phyloP scores from a whole-genome alignment of 2,797 vertebrate species.

The Sylvia borin region DNA sequence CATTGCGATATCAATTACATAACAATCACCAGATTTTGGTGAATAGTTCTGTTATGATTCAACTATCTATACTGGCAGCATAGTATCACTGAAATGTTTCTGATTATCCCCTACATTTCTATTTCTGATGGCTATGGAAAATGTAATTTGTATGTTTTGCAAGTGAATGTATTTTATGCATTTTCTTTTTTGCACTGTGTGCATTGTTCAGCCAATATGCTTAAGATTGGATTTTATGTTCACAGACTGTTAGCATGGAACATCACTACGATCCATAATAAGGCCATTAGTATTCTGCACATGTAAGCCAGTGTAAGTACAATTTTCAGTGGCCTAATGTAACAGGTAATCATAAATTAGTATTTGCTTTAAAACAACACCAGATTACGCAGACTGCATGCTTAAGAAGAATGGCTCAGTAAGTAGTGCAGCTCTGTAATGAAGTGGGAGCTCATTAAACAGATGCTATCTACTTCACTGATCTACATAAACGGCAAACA shows the following conservation, averaged over 20 bases:
- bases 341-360: conserved; percentile 86
- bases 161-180: neutral
- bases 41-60: conserved; percentile 41
- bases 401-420: conserved; percentile 74
- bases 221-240: conserved; percentile 69
- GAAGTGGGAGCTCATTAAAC: conserved; percentile 82
- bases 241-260: conserved; percentile 49
- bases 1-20: conserved; percentile 27
- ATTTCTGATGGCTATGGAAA: conserved; percentile 28
- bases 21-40: conserved; percentile 35
- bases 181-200: neutral
- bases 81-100: conserved; percentile 11
- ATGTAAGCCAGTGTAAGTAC: conserved; percentile 68
- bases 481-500: conserved; percentile 69
- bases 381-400: conserved; percentile 66
- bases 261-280: conserved; percentile 68
- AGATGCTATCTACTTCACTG: conserved; percentile 76
- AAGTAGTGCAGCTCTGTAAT: conserved; percentile 67
- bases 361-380: conserved; percentile 81
- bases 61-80: conserved; percentile 1
- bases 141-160: conserved; percentile 20
- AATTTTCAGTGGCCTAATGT: conserved; percentile 82
- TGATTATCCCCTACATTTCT: conserved; percentile 8
- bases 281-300: conserved; percentile 77
- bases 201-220: conserved; percentile 55